Percentiles rank a stretch among this genome's conserved stretches.
phyloP scores from a whole-genome alignment of 2,888 invertebrate genomes.

The Sericinus montela region DNA sequence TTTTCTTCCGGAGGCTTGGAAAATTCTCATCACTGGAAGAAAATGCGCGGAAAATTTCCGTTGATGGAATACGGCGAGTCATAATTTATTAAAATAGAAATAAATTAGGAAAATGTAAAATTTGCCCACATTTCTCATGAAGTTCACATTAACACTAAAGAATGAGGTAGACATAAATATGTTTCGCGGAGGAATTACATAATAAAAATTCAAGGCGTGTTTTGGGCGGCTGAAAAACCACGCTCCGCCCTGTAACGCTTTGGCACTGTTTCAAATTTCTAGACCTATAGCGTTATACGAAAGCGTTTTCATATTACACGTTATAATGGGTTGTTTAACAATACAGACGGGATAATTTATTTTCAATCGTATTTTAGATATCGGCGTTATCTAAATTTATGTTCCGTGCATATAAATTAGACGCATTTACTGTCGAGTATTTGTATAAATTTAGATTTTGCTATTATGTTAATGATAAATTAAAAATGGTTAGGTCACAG shows the following conservation, averaged over 20 bases:
- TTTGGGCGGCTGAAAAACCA: conserved; percentile 32
- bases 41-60: too few relatives aligned
- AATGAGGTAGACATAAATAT: conserved; percentile 9
- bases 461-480: too few relatives aligned
- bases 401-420: background rate
- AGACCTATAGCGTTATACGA: conserved; percentile 28
- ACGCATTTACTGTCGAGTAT: background rate
- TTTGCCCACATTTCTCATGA: background rate
- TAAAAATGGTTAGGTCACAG: too few relatives aligned
- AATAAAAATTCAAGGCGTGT: conserved; percentile 31
- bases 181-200: conserved; percentile 14
- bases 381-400: conserved; percentile 3
- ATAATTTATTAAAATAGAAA: too few relatives aligned
- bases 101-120: background rate
- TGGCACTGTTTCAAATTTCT: conserved; percentile 32
- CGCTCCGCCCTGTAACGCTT: conserved; percentile 29
- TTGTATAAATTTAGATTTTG: too few relatives aligned
- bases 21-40: too few relatives aligned
- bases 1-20: too few relatives aligned
- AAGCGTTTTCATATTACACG: conserved; percentile 23
- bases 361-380: conserved; percentile 13
- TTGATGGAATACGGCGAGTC: too few relatives aligned
- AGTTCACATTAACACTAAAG: conserved; percentile 1
- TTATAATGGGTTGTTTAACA: conserved; percentile 20
- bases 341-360: conserved; percentile 10